Evolutionary conservation across 2,113 vertebrate genomes (phyloP), one percentile per base, ranked within the genome.

Genomic region (Cariama cristata): DNA sequence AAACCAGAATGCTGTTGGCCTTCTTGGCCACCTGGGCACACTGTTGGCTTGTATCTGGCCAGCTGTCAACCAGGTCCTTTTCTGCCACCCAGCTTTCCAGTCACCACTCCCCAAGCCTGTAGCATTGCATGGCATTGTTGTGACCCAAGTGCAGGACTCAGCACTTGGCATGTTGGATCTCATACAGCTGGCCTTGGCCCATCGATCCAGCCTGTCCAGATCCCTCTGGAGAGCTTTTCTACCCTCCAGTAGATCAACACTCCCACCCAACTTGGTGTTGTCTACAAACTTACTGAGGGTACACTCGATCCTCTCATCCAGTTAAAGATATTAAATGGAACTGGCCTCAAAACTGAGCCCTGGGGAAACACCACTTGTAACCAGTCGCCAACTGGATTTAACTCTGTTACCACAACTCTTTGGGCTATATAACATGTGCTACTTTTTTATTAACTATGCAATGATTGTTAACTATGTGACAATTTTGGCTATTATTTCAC

Each of bases 351-450:
- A 4, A 22, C 8, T 55, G 22, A 35, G 11, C 23, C 6, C 21
- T 59, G 15, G 23, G 33, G 5, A 80, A 80, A 6, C 4, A 8
- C 8, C 4, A 5, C 7, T 44, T 35, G 17, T 21, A 2, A 44
- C 33, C 2, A 1, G 11, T 22, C 2, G 0, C 14, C 4, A 73
- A 9, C 50, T 60, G 11, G 11, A 19, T 67, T 71, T 33, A 45
- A 42, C 9, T 58, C 30, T 12, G 12, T 38, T 66, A 27, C 26
- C 6, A 24, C 22, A 19, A 44, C 8, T 11, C 21, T 68, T 56
- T 53, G 20, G 28, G 4, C 11, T 4, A 20, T 28, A 11, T 8
- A 66, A 2, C 21, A 30, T 22, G 3, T 58, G 7, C 4, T 50
- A 28, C 17, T 21, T 53, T 67, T 80, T 26, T 28, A 35, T 45